Conservation (phyloP, 2,797 vertebrate genomes). For the Podargus strigoides region DNA sequence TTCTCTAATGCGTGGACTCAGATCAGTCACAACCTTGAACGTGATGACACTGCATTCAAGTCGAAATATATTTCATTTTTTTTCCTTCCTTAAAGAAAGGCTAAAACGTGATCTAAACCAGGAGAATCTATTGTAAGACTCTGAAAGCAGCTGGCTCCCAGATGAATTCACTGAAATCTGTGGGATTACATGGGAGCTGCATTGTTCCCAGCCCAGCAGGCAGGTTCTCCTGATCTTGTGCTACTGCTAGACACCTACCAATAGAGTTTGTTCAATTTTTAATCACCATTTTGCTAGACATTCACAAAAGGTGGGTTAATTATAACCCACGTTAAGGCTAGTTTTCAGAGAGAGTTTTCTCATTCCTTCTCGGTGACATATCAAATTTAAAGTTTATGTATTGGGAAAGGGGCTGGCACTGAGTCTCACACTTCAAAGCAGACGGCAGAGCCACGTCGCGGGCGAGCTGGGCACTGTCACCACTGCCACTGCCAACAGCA, state of each 20-base stretch:
- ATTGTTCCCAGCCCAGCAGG: neutral
- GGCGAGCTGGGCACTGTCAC: neutral
- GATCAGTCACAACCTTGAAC: neutral
- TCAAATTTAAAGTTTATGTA: accelerated
- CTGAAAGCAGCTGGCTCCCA: neutral
- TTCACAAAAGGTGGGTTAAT: neutral
- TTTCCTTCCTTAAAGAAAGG: neutral
- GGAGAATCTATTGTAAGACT: neutral
- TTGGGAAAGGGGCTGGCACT: accelerated
- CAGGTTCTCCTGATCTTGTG: neutral
- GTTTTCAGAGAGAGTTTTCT: neutral
- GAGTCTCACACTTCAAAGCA: neutral
- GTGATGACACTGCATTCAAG: neutral
- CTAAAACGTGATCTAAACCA: neutral
- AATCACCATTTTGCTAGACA: neutral
- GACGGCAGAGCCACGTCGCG: accelerated
- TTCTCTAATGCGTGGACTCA: neutral
- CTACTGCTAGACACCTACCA: neutral
- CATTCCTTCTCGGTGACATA: neutral
- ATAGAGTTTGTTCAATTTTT: neutral
- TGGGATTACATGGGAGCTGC: neutral
- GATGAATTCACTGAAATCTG: neutral
- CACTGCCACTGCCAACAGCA: neutral
- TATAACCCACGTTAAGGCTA: neutral
- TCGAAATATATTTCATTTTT: neutral